A percentile compares a stretch with the other conserved stretches of the same genome.
Evolutionary conservation across 1,140 invertebrate genomes (phyloP).

Genomic region (Saccostrea echinata): DNA sequence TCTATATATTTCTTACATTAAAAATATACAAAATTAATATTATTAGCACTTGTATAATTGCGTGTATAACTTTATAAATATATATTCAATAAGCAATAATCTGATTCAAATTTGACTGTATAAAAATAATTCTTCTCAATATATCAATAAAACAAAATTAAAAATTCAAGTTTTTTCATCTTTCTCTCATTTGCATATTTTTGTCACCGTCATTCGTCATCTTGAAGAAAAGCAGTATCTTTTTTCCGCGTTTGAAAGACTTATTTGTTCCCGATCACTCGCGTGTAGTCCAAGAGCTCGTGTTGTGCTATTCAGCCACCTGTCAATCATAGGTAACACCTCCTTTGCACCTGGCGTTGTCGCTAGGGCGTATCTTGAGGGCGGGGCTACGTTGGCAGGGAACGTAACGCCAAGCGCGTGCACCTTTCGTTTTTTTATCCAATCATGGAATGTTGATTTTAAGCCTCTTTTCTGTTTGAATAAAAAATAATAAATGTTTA

Average conservation of each 20-base stretch:
- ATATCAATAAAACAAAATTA: slow-evolving; percentile 28
- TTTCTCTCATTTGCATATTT: slow-evolving; percentile 16
- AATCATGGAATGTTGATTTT: slow-evolving; percentile 15
- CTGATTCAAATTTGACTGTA: slow-evolving; percentile 25
- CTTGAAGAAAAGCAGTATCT: not conserved
- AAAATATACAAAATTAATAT: not conserved
- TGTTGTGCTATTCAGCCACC: slow-evolving; percentile 8
- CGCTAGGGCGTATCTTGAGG: slow-evolving; percentile 2
- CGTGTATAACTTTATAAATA: not conserved
- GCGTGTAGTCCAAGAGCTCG: slow-evolving; percentile 7
- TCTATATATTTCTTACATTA: not conserved
- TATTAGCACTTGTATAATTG: slow-evolving; percentile 17
- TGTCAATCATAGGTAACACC: slow-evolving; percentile 30
- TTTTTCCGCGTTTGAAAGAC: slow-evolving; percentile 27
- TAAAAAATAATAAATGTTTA: slow-evolving; percentile 37
- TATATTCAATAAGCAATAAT: slow-evolving; percentile 2
- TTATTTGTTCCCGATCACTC: slow-evolving; percentile 24
- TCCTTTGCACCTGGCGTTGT: slow-evolving; percentile 35
- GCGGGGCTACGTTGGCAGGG: slow-evolving; percentile 12
- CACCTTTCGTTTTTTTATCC: slow-evolving; percentile 32
- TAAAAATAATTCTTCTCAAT: slow-evolving; percentile 21
- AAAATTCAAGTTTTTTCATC: slow-evolving; percentile 11
- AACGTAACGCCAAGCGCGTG: slow-evolving; percentile 30
- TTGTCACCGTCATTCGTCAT: slow-evolving; percentile 4
- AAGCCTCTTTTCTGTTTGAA: slow-evolving; percentile 33